Base-by-base conservation (phyloP, 2,113 vertebrate species). In the Colinus virginianus region DNA sequence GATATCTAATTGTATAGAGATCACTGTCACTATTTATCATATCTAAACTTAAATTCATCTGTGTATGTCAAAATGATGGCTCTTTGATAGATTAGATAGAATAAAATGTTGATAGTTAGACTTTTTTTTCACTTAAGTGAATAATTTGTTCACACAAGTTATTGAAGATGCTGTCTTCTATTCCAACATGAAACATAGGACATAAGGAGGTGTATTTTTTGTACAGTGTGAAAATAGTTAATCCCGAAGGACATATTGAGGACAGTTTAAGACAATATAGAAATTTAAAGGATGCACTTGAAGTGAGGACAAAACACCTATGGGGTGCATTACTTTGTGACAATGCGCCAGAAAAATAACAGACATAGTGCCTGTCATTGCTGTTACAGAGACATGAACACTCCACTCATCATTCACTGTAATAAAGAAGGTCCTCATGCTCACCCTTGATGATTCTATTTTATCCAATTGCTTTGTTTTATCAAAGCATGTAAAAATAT, bases 221-320 rank as follows among this genome's bases (percentile, higher is more conserved):
- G 43, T 6, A 12, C 46, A 62, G 43, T 71, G 66, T 13, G 93
- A 46, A 81, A 94, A 88, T 21, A 78, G 46, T 55, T 59, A 38
- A 64, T 91, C 55, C 32, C 71, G n/a, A 58, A 32, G 30, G 38
- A 85, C 91, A 88, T 91, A n/a, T 10, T 46, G 79, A 78, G 84
- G 78, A 69, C 34, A 58, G 70, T 95, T 94, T 85, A 26, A 95
- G 87, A 80, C 49, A 71, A 45, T 72, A 61, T 43, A 32, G 16
- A 53, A 75, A 93, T 88, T 91, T 90, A 2, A n/a, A 64, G 40
- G 55, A 84, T 70, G 18, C 7, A 13, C 25, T 72, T 77, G 61
- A 45, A 38, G 26, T 42, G 26, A 84, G 70, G 94, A 78, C 17
- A 76, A 90, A 90, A 75, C 28, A 58, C 61, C 82, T 89, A 74